Evolutionary conservation across 1,140 invertebrate genomes (phyloP), one percentile per base, ranked within the genome.

Genomic region (Heliconius himera): DNA sequence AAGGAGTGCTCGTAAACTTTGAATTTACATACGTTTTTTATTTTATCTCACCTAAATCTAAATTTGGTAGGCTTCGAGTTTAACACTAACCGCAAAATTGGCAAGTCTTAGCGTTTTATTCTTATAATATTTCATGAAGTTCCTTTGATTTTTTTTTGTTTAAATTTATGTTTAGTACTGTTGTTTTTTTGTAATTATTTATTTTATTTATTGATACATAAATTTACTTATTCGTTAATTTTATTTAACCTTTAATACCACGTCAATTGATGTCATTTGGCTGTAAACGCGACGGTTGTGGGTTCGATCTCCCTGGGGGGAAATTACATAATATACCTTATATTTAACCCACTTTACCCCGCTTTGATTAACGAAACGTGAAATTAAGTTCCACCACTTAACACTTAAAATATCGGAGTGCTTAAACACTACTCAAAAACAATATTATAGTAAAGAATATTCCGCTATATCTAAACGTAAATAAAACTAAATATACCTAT

Each of bases 61-160:
- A 91, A 90, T 89, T 90, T 89, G 87, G 84, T 87, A 87, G 84
- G 84, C 88, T 87, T 89, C 88, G 81, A 88, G 87, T 83, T 85
- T 89, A 85, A 83, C 60, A 66, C 79, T 87, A 84, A 86, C 87
- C 86, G 82, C 82, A 81, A 83, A 83, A 84, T 83, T 77, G 81
- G 79, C 80, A 81, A 66, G 60, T 66, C 54, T 56, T 20, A 22
- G 8, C 60, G 26, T 16, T 66, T 66, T 66, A 16, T 66, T n/a
- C n/a, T 60, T 5, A 22, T 29, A 29, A 18, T 66, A 66, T 26
- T 66, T 66, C n/a, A 66, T 29, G 26, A 66, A 66, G 5, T 66
- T 13, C n/a, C 3, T 26, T 29, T 66, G 3, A 22, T 29, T 29
- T 66, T 29, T 13, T 6, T 66, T 66, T 2, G 13, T 13, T 46